Evolutionary conservation across 2,797 vertebrate genomes (phyloP), one percentile per base, ranked within the genome.

Genomic region (Enteromius trimaculatus): DNA sequence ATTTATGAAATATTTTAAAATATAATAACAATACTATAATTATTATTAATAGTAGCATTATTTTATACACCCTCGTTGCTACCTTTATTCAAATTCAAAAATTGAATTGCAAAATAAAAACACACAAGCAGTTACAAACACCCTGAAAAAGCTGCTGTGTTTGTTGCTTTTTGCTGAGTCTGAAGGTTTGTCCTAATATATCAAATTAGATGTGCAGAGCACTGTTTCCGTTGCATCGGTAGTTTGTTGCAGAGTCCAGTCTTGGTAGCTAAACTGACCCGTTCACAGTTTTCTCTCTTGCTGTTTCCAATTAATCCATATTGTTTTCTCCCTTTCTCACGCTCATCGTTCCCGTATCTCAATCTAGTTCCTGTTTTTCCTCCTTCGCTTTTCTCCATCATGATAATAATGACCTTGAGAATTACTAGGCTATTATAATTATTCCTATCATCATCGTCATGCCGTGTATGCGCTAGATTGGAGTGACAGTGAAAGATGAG

Each of bases 401-500:
- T 84, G 82, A 79, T 85, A 75, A 86, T 80, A 82, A 72, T 85
- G 85, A 87, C 86, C 87, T 88, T 82, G 85, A 81, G 81, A 86
- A 84, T 81, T 76, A 84, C 78, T 87, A 21, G 26, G 13, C 66
- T 55, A 75, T 85, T 86, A 82, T 84, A 80, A 81, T 87, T 83
- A 85, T 85, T 55, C 31, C 60, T 68, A 75, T 86, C 58, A 81
- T 85, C 78, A 85, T 69, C n/a, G 4, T 69, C 72, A 66, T 80
- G 53, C 49, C 78, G 71, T 37, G 69, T 53, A n/a, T 58, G 37
- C 51, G 64, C 42, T 65, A 65, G 44, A 79, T 74, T 85, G 70
- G 42, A 80, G 77, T 3, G 81, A 76, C n/a, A 79, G 47, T 62
- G 72, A 80, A 83, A 82, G 64, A 66, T 69, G 66, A 74, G 72